Conservation (phyloP, 2,888 invertebrate genomes). For the Eupithecia exiguata region DNA sequence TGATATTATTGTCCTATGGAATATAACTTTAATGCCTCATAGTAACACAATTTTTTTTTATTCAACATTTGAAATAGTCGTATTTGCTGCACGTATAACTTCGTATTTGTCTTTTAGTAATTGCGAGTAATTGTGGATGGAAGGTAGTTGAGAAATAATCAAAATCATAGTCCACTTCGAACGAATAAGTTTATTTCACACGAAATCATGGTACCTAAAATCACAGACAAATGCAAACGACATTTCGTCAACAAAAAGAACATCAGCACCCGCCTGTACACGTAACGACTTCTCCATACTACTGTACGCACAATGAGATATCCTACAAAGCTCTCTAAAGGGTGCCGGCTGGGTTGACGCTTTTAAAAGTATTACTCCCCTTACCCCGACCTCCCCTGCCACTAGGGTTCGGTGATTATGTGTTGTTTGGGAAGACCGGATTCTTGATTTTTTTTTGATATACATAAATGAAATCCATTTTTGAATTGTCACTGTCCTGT, state of each 20-base stretch:
- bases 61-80: background rate
- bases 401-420: constrained; percentile 19
- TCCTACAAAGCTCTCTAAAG: constrained; percentile 66
- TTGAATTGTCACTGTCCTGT: background rate
- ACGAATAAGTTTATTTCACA: background rate
- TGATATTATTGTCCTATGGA: background rate
- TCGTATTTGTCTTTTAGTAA: background rate
- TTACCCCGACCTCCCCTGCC: constrained; percentile 48
- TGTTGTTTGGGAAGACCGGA: constrained; percentile 13
- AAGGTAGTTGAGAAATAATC: background rate
- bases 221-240: constrained; percentile 20
- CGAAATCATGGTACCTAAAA: background rate
- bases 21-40: background rate
- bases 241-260: constrained; percentile 47
- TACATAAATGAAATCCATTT: background rate
- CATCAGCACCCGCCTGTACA: constrained; percentile 43
- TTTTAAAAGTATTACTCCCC: constrained; percentile 81
- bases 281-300: constrained; percentile 59
- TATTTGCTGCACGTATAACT: background rate
- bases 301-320: constrained; percentile 69
- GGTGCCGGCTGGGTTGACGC: constrained; percentile 68
- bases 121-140: background rate
- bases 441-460: background rate
- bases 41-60: background rate
- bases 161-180: background rate